Conservation (phyloP, 2,113 vertebrate genomes). For the Tympanuchus pallidicinctus region DNA sequence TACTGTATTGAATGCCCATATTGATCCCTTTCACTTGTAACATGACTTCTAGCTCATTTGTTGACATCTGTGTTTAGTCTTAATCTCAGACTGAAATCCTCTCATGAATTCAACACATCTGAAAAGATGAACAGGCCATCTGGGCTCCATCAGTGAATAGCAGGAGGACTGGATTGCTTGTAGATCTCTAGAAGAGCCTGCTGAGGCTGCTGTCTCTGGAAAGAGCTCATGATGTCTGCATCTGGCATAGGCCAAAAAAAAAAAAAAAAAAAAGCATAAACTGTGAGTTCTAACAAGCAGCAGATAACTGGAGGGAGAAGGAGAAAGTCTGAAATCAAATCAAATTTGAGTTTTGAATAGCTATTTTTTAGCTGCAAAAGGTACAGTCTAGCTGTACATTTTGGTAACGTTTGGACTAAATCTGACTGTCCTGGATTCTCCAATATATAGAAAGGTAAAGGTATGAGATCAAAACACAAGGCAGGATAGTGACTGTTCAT, state of each 20-base stretch:
- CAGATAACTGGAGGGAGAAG: background rate
- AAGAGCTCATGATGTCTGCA: background rate
- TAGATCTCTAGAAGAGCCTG: background rate
- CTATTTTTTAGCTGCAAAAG: background rate
- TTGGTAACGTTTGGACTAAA: background rate
- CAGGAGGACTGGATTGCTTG: too few relatives aligned
- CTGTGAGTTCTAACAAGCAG: background rate
- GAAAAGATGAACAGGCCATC: background rate
- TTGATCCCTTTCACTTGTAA: background rate
- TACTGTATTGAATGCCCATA: background rate
- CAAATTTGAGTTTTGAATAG: background rate
- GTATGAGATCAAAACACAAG: background rate
- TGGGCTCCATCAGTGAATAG: background rate
- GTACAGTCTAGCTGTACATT: background rate
- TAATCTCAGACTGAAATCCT: background rate
- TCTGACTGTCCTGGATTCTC: background rate
- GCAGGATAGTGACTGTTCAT: background rate
- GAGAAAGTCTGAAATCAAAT: background rate
- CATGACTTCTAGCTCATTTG: background rate
- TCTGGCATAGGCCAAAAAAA: background rate
- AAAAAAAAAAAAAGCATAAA: background rate
- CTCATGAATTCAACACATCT: background rate
- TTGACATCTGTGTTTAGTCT: background rate
- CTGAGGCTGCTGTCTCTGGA: background rate
- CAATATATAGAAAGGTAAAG: background rate